Percentiles rank a stretch among this genome's conserved stretches.
phyloP scores from a whole-genome alignment of 1,140 invertebrate species.

The Rhyzopertha dominica region DNA sequence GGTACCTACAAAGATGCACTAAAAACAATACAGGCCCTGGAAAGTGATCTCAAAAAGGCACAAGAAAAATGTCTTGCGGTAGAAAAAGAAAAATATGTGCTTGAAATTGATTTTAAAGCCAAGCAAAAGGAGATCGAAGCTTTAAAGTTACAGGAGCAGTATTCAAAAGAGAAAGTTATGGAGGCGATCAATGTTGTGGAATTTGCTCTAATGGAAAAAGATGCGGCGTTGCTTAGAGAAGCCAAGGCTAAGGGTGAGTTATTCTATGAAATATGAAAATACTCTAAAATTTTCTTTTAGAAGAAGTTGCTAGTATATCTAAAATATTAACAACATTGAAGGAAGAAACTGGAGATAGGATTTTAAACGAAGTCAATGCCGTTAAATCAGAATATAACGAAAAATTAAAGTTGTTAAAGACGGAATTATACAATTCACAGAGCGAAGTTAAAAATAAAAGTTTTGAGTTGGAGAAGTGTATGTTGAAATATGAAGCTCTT shows the following conservation, averaged over 20 bases:
- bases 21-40: slow-evolving; percentile 33
- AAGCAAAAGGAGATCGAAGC: slow-evolving; percentile 25
- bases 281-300: slow-evolving; percentile 10
- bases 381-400: slow-evolving; percentile 23
- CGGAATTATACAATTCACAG: slow-evolving; percentile 16
- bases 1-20: slow-evolving; percentile 25
- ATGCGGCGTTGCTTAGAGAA: slow-evolving; percentile 37
- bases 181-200: slow-evolving; percentile 40
- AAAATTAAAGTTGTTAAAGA: slow-evolving; percentile 23
- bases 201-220: slow-evolving; percentile 39
- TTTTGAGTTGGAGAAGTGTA: slow-evolving; percentile 24
- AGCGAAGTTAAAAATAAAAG: slow-evolving; percentile 31
- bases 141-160: slow-evolving; percentile 27
- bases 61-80: slow-evolving; percentile 26
- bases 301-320: slow-evolving; percentile 25
- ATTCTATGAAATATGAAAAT: not conserved
- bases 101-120: slow-evolving; percentile 21
- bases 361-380: slow-evolving; percentile 24
- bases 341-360: slow-evolving; percentile 26
- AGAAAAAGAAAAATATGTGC: slow-evolving; percentile 18
- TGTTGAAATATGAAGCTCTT: slow-evolving; percentile 24
- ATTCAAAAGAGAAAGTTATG: slow-evolving; percentile 34
- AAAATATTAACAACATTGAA: slow-evolving; percentile 20
- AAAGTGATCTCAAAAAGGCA: slow-evolving; percentile 29
- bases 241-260: slow-evolving; percentile 26